Evolutionary conservation across 2,113 vertebrate species (phyloP), one percentile per base, ranked within the genome.

Genomic region (Cynocephalus volans): DNA sequence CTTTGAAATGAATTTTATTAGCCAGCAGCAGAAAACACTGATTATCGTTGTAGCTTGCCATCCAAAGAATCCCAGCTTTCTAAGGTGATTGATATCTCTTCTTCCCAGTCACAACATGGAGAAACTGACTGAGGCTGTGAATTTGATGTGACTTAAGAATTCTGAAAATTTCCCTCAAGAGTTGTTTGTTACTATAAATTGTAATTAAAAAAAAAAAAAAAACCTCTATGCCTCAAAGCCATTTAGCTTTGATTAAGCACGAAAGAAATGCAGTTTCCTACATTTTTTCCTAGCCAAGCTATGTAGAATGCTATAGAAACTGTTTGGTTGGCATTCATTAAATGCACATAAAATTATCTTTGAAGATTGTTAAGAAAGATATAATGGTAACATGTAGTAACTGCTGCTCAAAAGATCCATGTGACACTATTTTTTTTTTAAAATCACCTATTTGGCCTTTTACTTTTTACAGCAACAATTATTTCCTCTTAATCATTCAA

Each of bases 171-270:
- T 83, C 26, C 56, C 45, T 92, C 48, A 33, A 93, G 91, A 70
- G 24, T 54, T 81, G 9, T 88, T 95, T 88, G 56, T 95, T 96
- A 75, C 33, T 83, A 17, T 31, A 89, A 83, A 54, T 72, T 83
- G 45, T 80, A 62, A n/a, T 84, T 65, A 70, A 72, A 87, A 95
- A 52, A 60, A 75, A 77, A 72, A 75, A 76, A 28, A 69, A 76
- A 52, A 11, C 21, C 14, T 24, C 60, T 76, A 73, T 60, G 80
- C 69, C 28, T 85, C 60, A 52, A 36, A 50, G 82, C 33, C 52
- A 65, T 81, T 82, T 65, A 75, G 28, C 84, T 96, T 96, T 87
- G 90, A 97, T 97, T 94, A 97, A 97, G 84, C 5, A 80, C 67
- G 69, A 6, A 82, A 89, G 73, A 89, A 97, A 67, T 48, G 79